Evolutionary conservation across 2,888 invertebrate genomes (phyloP), one percentile per base, ranked within the genome.

Genomic region (Proisotoma minuta): DNA sequence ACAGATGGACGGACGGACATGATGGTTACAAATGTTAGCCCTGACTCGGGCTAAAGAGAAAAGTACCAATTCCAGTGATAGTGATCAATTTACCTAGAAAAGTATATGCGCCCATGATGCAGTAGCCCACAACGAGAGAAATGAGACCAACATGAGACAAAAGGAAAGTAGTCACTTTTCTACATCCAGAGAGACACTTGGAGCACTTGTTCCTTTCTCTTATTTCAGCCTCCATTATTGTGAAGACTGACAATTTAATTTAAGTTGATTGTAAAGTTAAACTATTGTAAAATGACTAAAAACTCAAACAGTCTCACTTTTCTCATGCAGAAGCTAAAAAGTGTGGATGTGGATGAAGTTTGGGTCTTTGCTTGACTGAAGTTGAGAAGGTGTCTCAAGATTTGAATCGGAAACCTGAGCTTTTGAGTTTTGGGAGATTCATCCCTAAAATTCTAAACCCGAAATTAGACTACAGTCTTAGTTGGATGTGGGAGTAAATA

Each of bases 101-200:
- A 63, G 90, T 87, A 77, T 87, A 86, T 22, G 92, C 92, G 5
- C 93, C 93, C 62, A 91, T 84, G 74, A 92, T 85, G 79, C 92
- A 92, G 80, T 94, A 94, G 23, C 89, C 87, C 68, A 93, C 90
- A 73, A 94, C 93, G 77, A 92, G 81, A 62, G 90, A 87, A 74
- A 93, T 87, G 75, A 93, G 84, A 75, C 90, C 87, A 75, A 92
- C 87, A 81, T 93, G 93, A 0, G 91, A 90, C 76, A 93, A 88
- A 73, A 93, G 83, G 79, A 91, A 92, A 57, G 89, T 88, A 77
- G 88, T 84, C 52, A 89, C 84, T 79, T 87, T 57, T 50, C 68
- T 59, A 34, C 67, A 71, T 15, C 63, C 56, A 40, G 60, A 57
- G 53, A 71, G 59, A 54, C 71, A 73, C 40, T 57, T 59, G 1